Percentiles rank a stretch among this genome's conserved stretches.
Evolutionary conservation across 1,140 invertebrate genomes (phyloP).

Genomic region (Polyergus mexicanus): DNA sequence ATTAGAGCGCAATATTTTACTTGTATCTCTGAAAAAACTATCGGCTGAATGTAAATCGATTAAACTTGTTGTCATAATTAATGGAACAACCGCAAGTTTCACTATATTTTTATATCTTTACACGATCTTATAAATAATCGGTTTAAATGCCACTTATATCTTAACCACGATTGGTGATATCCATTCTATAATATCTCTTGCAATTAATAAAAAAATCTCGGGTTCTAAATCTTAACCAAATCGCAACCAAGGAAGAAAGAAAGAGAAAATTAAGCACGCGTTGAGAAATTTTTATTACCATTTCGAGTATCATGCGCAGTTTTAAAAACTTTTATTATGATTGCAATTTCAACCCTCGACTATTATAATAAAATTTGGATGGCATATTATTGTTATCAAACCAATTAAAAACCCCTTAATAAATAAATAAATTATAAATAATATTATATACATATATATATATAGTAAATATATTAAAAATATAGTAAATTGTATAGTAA

Average conservation of each 20-base stretch:
- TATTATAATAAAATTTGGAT: background rate
- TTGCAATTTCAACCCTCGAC: background rate
- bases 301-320: background rate
- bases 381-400: background rate
- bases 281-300: slow-evolving; percentile 19
- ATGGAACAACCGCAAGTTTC: slow-evolving; percentile 34
- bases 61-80: slow-evolving; percentile 36
- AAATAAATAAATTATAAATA: slow-evolving; percentile 1
- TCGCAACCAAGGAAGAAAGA: background rate
- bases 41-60: slow-evolving; percentile 66
- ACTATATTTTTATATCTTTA: slow-evolving; percentile 33
- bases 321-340: too few species aligned
- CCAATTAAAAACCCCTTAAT: background rate
- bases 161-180: background rate
- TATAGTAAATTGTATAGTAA: background rate
- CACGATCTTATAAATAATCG: slow-evolving; percentile 39
- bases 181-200: background rate
- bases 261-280: background rate
- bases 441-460: background rate
- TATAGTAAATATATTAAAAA: background rate
- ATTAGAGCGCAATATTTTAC: slow-evolving; percentile 14
- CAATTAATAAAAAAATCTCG: slow-evolving; percentile 13
- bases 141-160: slow-evolving; percentile 9
- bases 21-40: background rate
- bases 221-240: slow-evolving; percentile 15